These are phyloP conservation scores for Ennomos fuscantarius DNA, from an alignment of 2,888 invertebrate genomes.

Conservation along the genomic window DNA sequence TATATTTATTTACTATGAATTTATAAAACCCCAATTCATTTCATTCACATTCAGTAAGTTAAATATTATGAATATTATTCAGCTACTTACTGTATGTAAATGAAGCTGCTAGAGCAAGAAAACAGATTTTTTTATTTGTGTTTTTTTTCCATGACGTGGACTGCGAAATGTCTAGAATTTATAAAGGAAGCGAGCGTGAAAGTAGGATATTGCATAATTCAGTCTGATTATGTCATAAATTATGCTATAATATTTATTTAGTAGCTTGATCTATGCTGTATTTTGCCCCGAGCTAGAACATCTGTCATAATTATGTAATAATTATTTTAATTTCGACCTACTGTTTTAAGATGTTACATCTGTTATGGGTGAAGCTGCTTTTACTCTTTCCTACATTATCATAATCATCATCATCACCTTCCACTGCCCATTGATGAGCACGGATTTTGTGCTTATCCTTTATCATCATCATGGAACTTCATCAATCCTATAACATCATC, in stretches of 20 bases:
- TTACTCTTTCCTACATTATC: no score
- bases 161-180: constrained; percentile 7
- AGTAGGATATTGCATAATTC: constrained; percentile 21
- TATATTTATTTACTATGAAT: no score
- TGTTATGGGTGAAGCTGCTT: no score
- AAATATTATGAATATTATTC: background rate
- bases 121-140: constrained; percentile 14
- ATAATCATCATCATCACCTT: background rate
- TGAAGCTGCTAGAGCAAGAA: constrained; percentile 1
- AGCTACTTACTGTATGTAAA: constrained; percentile 12
- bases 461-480: no score
- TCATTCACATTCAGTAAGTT: no score
- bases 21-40: no score
- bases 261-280: no score
- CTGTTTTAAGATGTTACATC: constrained; percentile 4
- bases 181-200: constrained; percentile 22
- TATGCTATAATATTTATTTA: no score
- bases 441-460: no score
- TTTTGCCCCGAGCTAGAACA: no score
- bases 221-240: constrained; percentile 8
- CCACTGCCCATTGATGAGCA: no score
- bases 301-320: constrained; percentile 22
- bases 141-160: constrained; percentile 11
- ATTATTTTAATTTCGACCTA: constrained; percentile 29
- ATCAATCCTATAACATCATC: no score